A percentile compares a stretch with the other conserved stretches of the same genome.
phyloP scores from a whole-genome alignment of 2,113 vertebrate species.

The Cyanoramphus novaezelandiae region DNA sequence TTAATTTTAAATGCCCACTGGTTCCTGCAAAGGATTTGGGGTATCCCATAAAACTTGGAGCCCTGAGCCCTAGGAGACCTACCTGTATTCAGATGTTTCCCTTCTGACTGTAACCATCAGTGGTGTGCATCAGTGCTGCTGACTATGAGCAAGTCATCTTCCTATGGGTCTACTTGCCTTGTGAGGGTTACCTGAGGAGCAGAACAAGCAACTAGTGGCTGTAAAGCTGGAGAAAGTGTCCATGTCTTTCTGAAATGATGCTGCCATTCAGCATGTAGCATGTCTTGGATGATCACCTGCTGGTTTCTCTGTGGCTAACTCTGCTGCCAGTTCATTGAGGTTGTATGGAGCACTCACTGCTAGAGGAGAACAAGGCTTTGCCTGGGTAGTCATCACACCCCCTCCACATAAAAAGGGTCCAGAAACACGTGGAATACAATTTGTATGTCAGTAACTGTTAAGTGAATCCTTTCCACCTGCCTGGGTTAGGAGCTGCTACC shows the following conservation, averaged over 20 bases:
- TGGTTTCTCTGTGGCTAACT: background rate
- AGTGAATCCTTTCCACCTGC: background rate
- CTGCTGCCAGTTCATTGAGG: background rate
- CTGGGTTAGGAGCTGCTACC: background rate
- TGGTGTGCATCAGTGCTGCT: background rate
- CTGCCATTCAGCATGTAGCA: background rate
- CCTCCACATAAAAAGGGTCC: background rate
- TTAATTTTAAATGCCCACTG: background rate
- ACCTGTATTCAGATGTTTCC: background rate
- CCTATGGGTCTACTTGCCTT: rapidly evolving
- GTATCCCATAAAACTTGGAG: background rate
- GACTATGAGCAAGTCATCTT: background rate
- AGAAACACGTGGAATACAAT: background rate
- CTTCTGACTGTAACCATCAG: background rate
- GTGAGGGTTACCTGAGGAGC: background rate
- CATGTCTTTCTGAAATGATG: background rate
- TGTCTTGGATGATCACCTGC: background rate
- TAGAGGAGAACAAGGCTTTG: background rate
- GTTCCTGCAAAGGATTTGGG: background rate
- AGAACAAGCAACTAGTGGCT: background rate
- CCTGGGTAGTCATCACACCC: rapidly evolving
- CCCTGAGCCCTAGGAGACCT: background rate
- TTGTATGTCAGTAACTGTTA: background rate
- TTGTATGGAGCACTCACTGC: background rate
- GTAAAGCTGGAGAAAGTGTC: background rate